Conservation (phyloP, 2,888 invertebrate genomes). For the Stenchaetothrips biformis region DNA sequence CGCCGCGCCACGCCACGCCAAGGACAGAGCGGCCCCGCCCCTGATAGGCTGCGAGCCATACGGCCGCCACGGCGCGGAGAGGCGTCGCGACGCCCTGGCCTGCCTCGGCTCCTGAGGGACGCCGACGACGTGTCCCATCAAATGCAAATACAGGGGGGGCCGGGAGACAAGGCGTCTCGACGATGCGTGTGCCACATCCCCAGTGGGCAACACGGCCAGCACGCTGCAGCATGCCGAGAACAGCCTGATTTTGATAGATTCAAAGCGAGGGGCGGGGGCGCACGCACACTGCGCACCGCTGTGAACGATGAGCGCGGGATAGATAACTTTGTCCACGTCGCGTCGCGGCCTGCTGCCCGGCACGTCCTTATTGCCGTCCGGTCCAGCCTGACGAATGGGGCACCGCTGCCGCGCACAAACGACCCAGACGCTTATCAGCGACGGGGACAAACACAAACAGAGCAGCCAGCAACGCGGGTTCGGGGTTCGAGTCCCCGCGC, state of each 20-base stretch:
- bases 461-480: neutral
- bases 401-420: neutral
- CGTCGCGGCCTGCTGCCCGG: neutral
- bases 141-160: no score
- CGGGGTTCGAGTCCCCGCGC: neutral
- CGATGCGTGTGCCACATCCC: neutral
- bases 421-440: conserved; percentile 10
- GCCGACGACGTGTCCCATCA: no score
- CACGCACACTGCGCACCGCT: no score
- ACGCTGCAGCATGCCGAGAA: neutral
- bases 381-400: conserved; percentile 9
- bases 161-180: no score
- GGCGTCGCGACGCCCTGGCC: neutral
- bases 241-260: neutral
- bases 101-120: no score
- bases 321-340: conserved; percentile 12
- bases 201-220: neutral
- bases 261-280: no score
- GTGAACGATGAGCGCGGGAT: neutral
- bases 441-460: conserved; percentile 10
- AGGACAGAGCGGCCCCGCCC: no score
- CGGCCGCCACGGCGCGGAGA: no score
- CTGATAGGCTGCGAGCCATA: no score
- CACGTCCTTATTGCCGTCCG: neutral
- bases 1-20: no score